Base-by-base conservation (phyloP, 2,113 vertebrate species). In the Pantherophis guttatus region DNA sequence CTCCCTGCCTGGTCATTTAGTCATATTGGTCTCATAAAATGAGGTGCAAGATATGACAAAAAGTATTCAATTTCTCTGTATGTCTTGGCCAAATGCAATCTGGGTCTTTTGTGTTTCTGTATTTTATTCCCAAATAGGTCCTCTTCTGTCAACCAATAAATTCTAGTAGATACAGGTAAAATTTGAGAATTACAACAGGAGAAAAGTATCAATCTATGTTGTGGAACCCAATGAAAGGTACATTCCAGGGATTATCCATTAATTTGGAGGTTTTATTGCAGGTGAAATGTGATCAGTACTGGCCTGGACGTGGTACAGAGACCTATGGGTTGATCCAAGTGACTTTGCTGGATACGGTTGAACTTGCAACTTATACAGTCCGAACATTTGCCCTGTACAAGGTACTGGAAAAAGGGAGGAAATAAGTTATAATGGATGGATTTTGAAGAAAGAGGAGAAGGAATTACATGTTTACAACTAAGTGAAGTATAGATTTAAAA, bases 231-330 rank as follows among this genome's bases (percentile, higher is more conserved):
- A 6, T 48, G 23, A 70, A 50, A 29, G 53, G 9, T 39, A 26
- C 55, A 52, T n/a, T 86, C 23, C 53, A 89, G 2, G 2, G 70
- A 91, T 23, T 87, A 93, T 88, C 39, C 54, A 17, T 10, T 15
- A 92, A 93, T 39, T 94, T 44, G 17, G 94, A 12, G 87, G 1
- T 6, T 94, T 17, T 52, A 48, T 65, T 50, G 0, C 94, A 99
- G 99, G 98, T 99, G 1, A 99, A 99, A 94, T 99, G 99, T 96
- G 99, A 99, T 95, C 99, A 99, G 97, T 99, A 99, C 94, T 99
- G 99, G 99, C 99, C 99, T 0, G 97, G 97, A 92, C 98, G 99
- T 29, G 99, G 99, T 86, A 98, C 98, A 0, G 98, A 99, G 96
- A 99, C 99, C 2, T 99, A 99, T 0, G 99, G 99, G 85, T 98